A percentile compares a stretch with the other conserved stretches of the same genome.
Evolutionary conservation across 2,888 invertebrate genomes (phyloP).

Genomic region (Augiades crinisus): DNA sequence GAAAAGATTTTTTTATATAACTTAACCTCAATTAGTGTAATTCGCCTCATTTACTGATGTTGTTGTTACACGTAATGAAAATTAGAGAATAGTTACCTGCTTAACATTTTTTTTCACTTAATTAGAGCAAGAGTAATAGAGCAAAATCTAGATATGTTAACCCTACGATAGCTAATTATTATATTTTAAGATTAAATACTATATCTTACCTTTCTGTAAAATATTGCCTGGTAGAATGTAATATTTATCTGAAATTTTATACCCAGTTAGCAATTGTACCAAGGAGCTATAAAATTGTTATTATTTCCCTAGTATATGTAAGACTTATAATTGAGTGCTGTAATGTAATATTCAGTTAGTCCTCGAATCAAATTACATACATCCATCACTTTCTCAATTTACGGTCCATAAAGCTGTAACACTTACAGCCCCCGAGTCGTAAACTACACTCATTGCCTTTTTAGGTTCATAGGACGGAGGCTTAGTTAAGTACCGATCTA

Average conservation of each 20-base stretch:
- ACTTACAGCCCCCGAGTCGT: constrained; percentile 28
- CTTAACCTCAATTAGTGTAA: not conserved
- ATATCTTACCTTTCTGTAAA: too few relatives aligned
- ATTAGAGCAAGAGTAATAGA: too few relatives aligned
- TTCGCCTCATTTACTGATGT: not conserved
- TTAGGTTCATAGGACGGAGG: constrained; percentile 20
- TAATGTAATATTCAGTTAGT: constrained; percentile 17
- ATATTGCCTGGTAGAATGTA: too few relatives aligned
- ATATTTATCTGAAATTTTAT: not conserved
- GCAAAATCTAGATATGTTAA: too few relatives aligned
- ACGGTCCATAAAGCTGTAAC: constrained; percentile 32
- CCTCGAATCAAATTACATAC: constrained; percentile 25
- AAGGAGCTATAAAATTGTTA: constrained; percentile 1
- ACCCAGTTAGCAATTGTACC: constrained; percentile 3
- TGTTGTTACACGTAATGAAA: not conserved
- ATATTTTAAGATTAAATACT: too few relatives aligned
- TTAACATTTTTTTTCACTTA: not conserved
- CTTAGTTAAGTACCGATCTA: constrained; percentile 17
- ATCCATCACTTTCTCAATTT: constrained; percentile 28
- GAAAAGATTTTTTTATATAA: not conserved
- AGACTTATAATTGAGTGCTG: constrained; percentile 23
- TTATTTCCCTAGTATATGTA: not conserved
- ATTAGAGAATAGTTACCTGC: not conserved
- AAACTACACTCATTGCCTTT: constrained; percentile 33
- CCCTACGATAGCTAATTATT: too few relatives aligned